These are phyloP conservation scores for Schizopygopsis malacanthus DNA, from an alignment of 2,797 vertebrate genomes.

Conservation along the genomic window DNA sequence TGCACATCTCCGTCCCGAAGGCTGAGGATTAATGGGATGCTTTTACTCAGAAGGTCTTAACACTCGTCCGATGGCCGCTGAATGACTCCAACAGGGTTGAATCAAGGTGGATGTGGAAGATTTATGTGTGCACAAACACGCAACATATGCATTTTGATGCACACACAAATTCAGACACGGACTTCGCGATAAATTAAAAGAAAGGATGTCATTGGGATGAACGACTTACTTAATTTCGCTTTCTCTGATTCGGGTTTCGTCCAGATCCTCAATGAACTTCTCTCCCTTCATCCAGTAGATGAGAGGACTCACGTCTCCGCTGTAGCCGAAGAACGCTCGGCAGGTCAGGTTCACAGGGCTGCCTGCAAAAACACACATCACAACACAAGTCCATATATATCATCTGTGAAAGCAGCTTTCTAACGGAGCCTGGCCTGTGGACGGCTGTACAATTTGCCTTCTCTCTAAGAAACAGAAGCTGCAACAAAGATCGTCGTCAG, in stretches of 20 bases:
- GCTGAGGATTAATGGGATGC: constrained; percentile 7
- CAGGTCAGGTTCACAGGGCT: constrained; percentile 92
- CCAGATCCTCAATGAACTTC: constrained; percentile 98
- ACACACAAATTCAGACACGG: not conserved
- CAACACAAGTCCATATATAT: not conserved
- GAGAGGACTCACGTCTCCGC: constrained; percentile 91
- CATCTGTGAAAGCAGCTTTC: not conserved
- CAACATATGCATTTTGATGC: not conserved
- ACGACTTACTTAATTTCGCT: constrained; percentile 92
- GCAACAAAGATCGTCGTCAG: not conserved
- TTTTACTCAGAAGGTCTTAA: not conserved
- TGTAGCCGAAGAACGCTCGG: constrained; percentile 95
- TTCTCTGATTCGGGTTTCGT: constrained; percentile 92
- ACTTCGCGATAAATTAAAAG: not conserved
- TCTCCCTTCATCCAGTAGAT: constrained; percentile 99
- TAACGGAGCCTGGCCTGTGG: not conserved
- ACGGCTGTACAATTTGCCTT: not conserved
- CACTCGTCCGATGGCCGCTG: not conserved
- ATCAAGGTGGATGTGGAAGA: not conserved
- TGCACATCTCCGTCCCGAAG: not conserved
- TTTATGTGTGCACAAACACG: not conserved
- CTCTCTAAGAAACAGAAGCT: not conserved
- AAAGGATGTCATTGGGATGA: not conserved
- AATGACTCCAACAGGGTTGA: not conserved
- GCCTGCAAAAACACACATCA: constrained; percentile 74